Evolutionary conservation across 1,140 invertebrate species (phyloP).

Genomic region (Coelopa frigida): DNA sequence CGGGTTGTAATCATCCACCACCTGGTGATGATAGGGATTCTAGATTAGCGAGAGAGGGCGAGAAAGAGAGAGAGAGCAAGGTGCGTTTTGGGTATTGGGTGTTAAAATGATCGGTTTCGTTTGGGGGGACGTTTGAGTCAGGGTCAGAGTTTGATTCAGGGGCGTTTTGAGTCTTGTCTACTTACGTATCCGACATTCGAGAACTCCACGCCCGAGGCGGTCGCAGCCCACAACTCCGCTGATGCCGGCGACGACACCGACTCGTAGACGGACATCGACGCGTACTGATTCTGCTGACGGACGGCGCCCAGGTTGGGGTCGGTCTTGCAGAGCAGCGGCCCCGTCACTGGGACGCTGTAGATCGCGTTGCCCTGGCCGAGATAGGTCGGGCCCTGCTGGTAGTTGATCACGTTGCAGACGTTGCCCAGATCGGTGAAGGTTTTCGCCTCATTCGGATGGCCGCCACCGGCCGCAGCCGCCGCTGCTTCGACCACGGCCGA

Average conservation of each 20-base stretch:
- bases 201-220: conserved; percentile 18
- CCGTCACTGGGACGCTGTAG: conserved; percentile 27
- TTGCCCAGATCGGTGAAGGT: conserved; percentile 40
- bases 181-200: conserved; percentile 31
- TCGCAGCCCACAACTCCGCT: conserved; percentile 21
- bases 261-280: conserved; percentile 23
- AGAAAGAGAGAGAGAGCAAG: not conserved
- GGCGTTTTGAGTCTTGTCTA: conserved; percentile 11
- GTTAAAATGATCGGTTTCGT: not conserved
- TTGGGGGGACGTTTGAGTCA: not conserved
- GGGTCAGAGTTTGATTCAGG: not conserved
- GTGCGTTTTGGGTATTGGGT: conserved; percentile 1
- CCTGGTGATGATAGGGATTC: conserved; percentile 30
- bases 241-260: conserved; percentile 15
- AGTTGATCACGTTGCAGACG: conserved; percentile 20
- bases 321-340: conserved; percentile 29
- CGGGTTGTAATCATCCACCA: conserved; percentile 30
- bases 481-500: conserved; percentile 24
- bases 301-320: conserved; percentile 29
- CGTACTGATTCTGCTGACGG: conserved; percentile 25
- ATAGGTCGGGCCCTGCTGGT: conserved; percentile 24
- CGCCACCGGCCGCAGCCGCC: no score
- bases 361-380: conserved; percentile 29
- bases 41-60: conserved; percentile 9
- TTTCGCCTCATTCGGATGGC: conserved; percentile 30